Evolutionary conservation across 2,797 vertebrate genomes (phyloP).

Genomic region (Manis javanica): DNA sequence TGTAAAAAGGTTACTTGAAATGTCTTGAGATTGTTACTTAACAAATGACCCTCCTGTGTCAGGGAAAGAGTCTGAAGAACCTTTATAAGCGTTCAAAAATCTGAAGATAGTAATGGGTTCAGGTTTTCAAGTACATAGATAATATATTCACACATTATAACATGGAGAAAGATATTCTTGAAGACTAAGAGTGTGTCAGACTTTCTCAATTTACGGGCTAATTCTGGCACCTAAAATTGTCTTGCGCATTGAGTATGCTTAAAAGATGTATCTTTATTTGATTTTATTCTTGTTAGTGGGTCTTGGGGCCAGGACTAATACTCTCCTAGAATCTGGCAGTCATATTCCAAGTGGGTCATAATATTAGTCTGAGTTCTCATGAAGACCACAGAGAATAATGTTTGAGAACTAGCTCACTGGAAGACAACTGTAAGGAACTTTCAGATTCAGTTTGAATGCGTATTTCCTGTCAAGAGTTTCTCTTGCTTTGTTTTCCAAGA

Average conservation of each 20-base stretch:
- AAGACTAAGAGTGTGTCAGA: not conserved
- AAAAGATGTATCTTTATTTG: not conserved
- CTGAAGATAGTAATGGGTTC: not conserved
- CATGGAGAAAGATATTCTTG: not conserved
- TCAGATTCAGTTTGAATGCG: not conserved
- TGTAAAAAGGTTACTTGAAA: not conserved
- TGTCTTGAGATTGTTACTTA: not conserved
- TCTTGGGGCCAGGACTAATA: not conserved
- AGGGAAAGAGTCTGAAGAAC: not conserved
- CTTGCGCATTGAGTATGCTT: not conserved
- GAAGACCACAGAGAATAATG: not conserved
- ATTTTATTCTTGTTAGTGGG: not conserved
- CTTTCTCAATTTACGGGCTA: not conserved
- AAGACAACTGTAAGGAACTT: not conserved
- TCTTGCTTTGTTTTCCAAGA: constrained; percentile 28
- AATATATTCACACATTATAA: not conserved
- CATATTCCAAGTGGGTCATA: not conserved
- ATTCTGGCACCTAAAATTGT: not conserved
- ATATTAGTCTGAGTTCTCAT: not conserved
- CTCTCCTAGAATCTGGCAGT: not conserved
- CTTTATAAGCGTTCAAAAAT: not conserved
- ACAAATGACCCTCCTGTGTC: not conserved
- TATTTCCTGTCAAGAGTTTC: constrained; percentile 6
- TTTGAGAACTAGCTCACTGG: not conserved
- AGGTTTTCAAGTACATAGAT: not conserved